Evolutionary conservation across 2,888 invertebrate genomes (phyloP).

Genomic region (Punctoribates punctum): DNA sequence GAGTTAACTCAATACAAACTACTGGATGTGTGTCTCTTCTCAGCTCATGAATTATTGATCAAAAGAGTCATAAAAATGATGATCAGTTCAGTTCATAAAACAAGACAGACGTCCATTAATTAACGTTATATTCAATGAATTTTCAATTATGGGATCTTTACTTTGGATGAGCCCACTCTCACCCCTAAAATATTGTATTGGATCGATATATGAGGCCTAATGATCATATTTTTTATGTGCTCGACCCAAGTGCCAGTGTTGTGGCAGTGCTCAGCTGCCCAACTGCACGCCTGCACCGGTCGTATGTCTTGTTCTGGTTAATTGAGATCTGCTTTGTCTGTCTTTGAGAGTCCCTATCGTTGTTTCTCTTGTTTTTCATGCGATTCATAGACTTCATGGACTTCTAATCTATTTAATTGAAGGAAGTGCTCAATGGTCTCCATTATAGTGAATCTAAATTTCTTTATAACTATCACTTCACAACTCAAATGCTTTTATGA

Average conservation of each 20-base stretch:
- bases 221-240: slow-evolving; percentile 12
- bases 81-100: slow-evolving; percentile 20
- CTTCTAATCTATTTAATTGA: slow-evolving; percentile 34
- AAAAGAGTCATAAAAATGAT: slow-evolving; percentile 20
- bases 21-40: background rate
- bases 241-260: background rate
- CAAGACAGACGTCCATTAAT: slow-evolving; percentile 13
- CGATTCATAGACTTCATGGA: slow-evolving; percentile 11
- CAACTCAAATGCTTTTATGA: slow-evolving; percentile 4
- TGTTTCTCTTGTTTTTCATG: background rate
- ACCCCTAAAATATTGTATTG: background rate
- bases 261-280: background rate
- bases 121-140: slow-evolving; percentile 23
- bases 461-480: slow-evolving; percentile 11
- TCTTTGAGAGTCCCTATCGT: background rate
- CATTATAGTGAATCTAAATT: background rate
- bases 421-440: slow-evolving; percentile 20
- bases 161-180: background rate
- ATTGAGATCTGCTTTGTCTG: slow-evolving; percentile 27
- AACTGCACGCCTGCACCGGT: slow-evolving; percentile 22
- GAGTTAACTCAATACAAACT: background rate
- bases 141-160: background rate
- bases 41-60: slow-evolving; percentile 25
- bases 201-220: background rate
- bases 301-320: slow-evolving; percentile 31